These are phyloP conservation scores for Octodonta nipae DNA, from an alignment of 2,888 invertebrate genomes.

Conservation along the genomic window DNA sequence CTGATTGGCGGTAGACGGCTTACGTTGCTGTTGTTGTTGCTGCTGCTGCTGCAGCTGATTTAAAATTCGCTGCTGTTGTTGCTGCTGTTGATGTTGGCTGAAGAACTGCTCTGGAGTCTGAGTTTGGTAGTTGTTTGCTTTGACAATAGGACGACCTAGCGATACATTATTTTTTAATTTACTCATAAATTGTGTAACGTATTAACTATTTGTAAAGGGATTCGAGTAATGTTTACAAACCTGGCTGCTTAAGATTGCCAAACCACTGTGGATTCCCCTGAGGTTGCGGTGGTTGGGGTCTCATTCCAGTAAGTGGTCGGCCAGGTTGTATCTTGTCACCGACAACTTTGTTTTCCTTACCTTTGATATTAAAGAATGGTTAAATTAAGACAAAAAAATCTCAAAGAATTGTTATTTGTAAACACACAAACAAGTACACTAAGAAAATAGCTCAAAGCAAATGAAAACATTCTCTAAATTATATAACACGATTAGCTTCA, in stretches of 20 bases:
- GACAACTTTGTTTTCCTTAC: slow-evolving; percentile 29
- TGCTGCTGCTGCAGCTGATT: slow-evolving; percentile 12
- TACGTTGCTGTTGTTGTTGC: slow-evolving; percentile 11
- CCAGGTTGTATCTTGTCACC: slow-evolving; percentile 26
- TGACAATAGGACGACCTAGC: slow-evolving; percentile 45
- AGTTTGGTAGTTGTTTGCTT: slow-evolving; percentile 35
- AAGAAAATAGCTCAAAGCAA: no score
- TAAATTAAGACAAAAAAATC: no score
- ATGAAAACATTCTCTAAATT: no score
- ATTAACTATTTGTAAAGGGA: no score
- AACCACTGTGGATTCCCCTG: slow-evolving; percentile 24
- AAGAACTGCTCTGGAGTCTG: slow-evolving; percentile 32
- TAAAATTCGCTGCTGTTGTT: slow-evolving; percentile 14
- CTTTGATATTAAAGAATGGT: no score
- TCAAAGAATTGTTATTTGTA: no score
- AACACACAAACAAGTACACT: no score
- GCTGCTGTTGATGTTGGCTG: slow-evolving; percentile 27
- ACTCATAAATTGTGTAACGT: no score
- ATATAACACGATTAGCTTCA: no score
- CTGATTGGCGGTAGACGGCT: not conserved
- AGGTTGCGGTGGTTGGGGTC: slow-evolving; percentile 20
- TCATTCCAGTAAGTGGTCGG: slow-evolving; percentile 32
- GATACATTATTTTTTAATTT: no score
- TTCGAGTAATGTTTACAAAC: no score
- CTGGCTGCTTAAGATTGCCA: slow-evolving; percentile 19